Percentiles rank a stretch among this genome's conserved stretches.
These are phyloP conservation scores for Thryonomys swinderianus DNA, from an alignment of 2,113 vertebrate species.

Conservation along the genomic window DNA sequence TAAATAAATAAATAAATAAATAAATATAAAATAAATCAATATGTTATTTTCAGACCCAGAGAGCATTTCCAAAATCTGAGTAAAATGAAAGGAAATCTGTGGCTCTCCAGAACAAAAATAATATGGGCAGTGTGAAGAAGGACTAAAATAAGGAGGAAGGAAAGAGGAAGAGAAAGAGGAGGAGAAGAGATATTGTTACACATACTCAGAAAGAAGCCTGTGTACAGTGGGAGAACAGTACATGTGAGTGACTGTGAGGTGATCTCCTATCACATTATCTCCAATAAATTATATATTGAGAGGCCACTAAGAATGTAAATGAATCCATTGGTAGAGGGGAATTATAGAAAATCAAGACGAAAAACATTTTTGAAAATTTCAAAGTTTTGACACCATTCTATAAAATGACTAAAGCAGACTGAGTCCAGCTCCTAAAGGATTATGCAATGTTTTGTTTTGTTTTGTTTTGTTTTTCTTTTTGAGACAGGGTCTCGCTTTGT, in stretches of 20 bases:
- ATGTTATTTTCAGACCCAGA: not conserved
- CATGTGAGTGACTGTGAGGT: not conserved
- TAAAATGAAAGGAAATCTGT: not conserved
- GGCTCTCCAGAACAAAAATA: not conserved
- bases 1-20: too few relatives aligned
- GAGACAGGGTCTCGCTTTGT: too few relatives aligned
- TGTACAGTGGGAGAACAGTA: not conserved
- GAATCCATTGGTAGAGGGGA: not conserved
- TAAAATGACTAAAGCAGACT: not conserved
- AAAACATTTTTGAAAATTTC: not conserved
- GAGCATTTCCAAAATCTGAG: conserved; percentile 8
- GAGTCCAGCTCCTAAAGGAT: not conserved
- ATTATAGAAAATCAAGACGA: not conserved
- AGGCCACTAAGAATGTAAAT: not conserved
- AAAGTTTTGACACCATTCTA: not conserved
- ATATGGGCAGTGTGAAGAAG: not conserved
- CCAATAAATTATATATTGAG: not conserved
- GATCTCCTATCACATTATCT: not conserved
- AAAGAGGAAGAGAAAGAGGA: not conserved
- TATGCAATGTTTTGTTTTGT: too few relatives aligned
- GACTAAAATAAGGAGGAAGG: not conserved
- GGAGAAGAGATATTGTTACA: not conserved
- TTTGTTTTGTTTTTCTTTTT: too few relatives aligned
- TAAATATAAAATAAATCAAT: too few relatives aligned
- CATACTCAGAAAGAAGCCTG: not conserved